A percentile compares a stretch with the other conserved stretches of the same genome.
These are phyloP conservation scores for Melitaea athalia DNA, from an alignment of 2,888 invertebrate genomes.

Conservation along the genomic window DNA sequence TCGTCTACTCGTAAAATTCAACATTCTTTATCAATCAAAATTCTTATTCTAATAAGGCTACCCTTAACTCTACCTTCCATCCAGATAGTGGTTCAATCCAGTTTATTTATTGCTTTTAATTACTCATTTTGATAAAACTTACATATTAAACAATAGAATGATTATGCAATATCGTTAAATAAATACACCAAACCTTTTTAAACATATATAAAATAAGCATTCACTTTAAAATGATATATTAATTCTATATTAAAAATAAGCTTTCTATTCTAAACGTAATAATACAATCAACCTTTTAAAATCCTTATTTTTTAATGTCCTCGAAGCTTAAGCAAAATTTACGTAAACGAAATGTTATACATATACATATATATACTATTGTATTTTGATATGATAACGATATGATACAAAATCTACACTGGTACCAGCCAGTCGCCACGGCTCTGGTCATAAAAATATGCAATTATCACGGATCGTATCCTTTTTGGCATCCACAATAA, in stretches of 20 bases:
- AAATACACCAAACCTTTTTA: constrained; percentile 10
- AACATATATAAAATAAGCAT: constrained; percentile 17
- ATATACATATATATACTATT: constrained; percentile 53
- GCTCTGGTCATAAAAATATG: constrained; percentile 46
- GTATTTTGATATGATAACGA: constrained; percentile 78
- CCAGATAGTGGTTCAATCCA: constrained; percentile 54
- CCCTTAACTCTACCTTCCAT: constrained; percentile 73
- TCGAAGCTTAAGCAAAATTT: constrained; percentile 49
- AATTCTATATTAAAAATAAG: constrained; percentile 19
- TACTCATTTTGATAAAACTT: constrained; percentile 14
- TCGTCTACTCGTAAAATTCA: constrained; percentile 72
- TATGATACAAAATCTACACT: constrained; percentile 80
- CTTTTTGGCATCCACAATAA: neutral
- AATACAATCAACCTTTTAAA: constrained; percentile 5
- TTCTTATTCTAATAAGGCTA: constrained; percentile 80
- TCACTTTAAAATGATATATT: constrained; percentile 15
- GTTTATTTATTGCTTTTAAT: constrained; percentile 57
- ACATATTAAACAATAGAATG: constrained; percentile 6
- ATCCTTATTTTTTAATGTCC: constrained; percentile 20
- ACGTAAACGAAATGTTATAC: constrained; percentile 54
- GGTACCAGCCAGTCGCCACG: constrained; percentile 68
- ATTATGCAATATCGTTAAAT: constrained; percentile 10
- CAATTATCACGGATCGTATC: constrained; percentile 1
- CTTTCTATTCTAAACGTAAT: neutral
- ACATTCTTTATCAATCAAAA: constrained; percentile 63